phyloP scores from a whole-genome alignment of 2,888 invertebrate species.

The Clostera curtula region DNA sequence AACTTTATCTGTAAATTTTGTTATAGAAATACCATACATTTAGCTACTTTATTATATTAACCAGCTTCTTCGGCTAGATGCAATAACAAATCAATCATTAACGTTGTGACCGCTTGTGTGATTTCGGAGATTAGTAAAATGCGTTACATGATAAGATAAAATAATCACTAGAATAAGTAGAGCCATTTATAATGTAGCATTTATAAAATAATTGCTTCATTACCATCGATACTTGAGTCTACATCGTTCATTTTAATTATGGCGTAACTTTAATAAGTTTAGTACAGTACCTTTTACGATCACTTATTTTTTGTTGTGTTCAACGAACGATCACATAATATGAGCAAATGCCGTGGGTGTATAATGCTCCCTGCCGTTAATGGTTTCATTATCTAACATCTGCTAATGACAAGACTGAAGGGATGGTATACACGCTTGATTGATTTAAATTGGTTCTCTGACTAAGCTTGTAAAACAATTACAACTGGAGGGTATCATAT shows the following conservation, averaged over 20 bases:
- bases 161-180: no score
- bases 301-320: constrained; percentile 4
- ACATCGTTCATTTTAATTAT: constrained; percentile 11
- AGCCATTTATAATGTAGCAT: no score
- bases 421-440: constrained; percentile 35
- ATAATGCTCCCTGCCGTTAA: constrained; percentile 22
- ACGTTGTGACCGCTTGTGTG: no score
- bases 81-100: no score
- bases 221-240: constrained; percentile 3
- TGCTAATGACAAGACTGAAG: constrained; percentile 30
- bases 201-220: no score
- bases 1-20: no score
- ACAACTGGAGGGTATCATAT: constrained; percentile 25
- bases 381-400: constrained; percentile 41
- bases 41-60: no score
- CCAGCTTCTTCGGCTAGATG: no score
- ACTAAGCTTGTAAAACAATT: constrained; percentile 38
- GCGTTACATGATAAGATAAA: no score
- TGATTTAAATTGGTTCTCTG: constrained; percentile 53
- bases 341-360: constrained; percentile 2
- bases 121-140: no score
- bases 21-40: no score
- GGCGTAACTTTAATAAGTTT: constrained; percentile 6
- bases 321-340: neutral
- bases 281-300: neutral